These are phyloP conservation scores for Podarcis raffonei DNA, from an alignment of 2,113 vertebrate species.

Conservation along the genomic window DNA sequence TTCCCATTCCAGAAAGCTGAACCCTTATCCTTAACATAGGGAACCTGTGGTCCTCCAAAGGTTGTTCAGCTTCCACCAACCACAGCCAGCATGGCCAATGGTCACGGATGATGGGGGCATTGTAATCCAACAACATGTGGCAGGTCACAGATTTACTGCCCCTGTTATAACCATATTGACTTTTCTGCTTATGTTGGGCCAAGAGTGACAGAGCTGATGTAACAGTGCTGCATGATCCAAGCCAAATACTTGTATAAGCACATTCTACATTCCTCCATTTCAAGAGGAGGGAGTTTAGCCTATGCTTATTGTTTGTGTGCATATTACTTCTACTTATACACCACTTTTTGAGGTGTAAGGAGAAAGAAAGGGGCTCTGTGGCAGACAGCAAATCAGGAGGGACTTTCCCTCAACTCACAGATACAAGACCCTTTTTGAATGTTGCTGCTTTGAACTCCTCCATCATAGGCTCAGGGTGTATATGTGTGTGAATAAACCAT, in stretches of 20 bases:
- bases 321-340: neutral
- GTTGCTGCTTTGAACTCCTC: no score
- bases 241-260: neutral
- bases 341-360: neutral
- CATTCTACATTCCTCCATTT: neutral
- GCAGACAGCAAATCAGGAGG: no score
- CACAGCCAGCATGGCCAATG: no score
- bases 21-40: no score
- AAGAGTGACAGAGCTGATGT: neutral
- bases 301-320: neutral
- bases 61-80: neutral
- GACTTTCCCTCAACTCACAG: no score
- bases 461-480: no score
- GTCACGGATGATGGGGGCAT: no score
- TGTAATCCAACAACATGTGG: neutral
- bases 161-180: neutral
- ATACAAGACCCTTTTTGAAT: no score
- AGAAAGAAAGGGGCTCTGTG: no score
- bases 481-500: no score
- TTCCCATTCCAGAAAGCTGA: no score
- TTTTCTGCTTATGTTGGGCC: neutral
- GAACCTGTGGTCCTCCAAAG: neutral
- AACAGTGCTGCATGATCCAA: neutral
- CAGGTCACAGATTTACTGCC: no score
- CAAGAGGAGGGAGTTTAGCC: neutral